A percentile compares a stretch with the other conserved stretches of the same genome.
These are phyloP conservation scores for Diuraphis noxia DNA, from an alignment of 1,140 invertebrate genomes.

Conservation along the genomic window DNA sequence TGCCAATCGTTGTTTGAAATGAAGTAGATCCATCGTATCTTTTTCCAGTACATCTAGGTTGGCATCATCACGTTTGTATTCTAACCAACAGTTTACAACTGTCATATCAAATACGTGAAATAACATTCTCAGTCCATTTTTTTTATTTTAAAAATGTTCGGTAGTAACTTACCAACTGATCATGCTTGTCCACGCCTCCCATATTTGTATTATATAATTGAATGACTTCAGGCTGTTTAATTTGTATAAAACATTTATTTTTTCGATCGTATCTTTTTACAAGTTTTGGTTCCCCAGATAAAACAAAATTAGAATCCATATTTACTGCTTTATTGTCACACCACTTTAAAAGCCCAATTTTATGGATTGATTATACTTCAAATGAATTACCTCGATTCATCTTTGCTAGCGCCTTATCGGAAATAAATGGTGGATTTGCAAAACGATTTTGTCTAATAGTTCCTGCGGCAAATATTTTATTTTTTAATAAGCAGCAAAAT, in stretches of 20 bases:
- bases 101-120: slow-evolving; percentile 10
- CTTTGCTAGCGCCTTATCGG: slow-evolving; percentile 55
- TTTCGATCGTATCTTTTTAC: not conserved
- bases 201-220: not conserved
- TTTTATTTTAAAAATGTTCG: not conserved
- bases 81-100: not conserved
- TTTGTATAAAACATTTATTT: not conserved
- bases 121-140: not conserved
- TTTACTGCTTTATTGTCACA: no score
- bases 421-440: not conserved
- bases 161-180: not conserved
- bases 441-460: not conserved
- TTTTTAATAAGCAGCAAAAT: no score
- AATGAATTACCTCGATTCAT: no score
- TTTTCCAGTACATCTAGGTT: not conserved
- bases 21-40: not conserved
- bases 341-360: no score
- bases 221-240: not conserved
- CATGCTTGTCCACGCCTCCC: not conserved
- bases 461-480: not conserved
- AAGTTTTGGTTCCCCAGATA: not conserved
- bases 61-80: not conserved
- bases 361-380: no score
- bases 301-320: no score
- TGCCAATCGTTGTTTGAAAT: not conserved